Evolutionary conservation across 1,140 invertebrate species (phyloP).

Genomic region (Drosophila pandora): DNA sequence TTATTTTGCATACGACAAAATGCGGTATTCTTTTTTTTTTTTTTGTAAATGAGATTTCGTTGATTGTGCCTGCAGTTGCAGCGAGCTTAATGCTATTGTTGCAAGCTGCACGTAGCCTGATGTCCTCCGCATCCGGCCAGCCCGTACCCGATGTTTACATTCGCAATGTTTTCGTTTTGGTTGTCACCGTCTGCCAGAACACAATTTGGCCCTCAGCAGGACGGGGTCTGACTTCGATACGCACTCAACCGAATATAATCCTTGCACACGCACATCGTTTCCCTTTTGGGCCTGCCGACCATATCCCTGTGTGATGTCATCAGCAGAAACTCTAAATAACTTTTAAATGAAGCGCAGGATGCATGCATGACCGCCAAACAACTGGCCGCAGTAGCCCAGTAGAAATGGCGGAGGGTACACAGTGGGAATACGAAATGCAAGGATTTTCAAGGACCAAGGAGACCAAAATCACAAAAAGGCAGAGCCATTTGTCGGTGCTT

Average conservation of each 20-base stretch:
- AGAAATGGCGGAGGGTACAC: background rate
- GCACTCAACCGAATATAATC: constrained; percentile 77
- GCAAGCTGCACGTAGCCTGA: constrained; percentile 56
- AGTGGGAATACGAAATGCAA: constrained; percentile 11
- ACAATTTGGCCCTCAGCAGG: constrained; percentile 9
- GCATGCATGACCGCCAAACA: constrained; percentile 40
- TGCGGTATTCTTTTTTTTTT: constrained; percentile 20
- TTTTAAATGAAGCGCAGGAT: constrained; percentile 46
- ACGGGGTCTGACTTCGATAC: constrained; percentile 56
- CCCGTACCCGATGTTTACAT: constrained; percentile 57
- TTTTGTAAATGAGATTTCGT: constrained; percentile 61
- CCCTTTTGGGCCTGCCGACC: constrained; percentile 18
- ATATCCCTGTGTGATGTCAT: constrained; percentile 29
- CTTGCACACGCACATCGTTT: constrained; percentile 33
- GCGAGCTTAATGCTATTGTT: constrained; percentile 63
- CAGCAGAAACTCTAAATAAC: constrained; percentile 42
- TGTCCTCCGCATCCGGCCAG: constrained; percentile 18
- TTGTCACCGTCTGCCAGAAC: constrained; percentile 46
- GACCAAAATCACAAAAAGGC: background rate
- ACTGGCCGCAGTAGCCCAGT: constrained; percentile 20
- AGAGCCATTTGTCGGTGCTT: background rate
- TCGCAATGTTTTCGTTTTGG: constrained; percentile 58
- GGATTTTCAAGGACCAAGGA: background rate
- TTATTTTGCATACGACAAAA: constrained; percentile 49
- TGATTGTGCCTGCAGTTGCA: constrained; percentile 12